phyloP scores from a whole-genome alignment of 2,888 invertebrate genomes.

The Euspilapteryx auroguttella region DNA sequence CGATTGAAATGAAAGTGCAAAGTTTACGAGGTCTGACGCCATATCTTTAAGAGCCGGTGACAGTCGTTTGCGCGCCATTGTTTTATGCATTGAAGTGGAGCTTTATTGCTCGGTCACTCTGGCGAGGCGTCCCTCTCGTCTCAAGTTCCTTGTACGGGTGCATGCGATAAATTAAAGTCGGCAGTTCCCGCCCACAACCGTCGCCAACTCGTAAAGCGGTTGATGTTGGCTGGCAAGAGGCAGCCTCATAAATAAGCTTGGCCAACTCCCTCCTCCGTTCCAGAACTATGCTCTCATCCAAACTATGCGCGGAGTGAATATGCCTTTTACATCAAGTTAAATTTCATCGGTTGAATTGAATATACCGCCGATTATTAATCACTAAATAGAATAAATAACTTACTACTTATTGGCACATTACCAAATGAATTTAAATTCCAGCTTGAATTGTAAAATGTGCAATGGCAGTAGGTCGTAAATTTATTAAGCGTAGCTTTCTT shows the following conservation, averaged over 20 bases:
- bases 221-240: conserved; percentile 24
- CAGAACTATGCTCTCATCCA: conserved; percentile 10
- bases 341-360: too few relatives aligned
- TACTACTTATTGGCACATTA: too few relatives aligned
- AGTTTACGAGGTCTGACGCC: conserved; percentile 16
- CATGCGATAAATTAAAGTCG: conserved; percentile 31
- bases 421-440: too few relatives aligned
- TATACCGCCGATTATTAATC: too few relatives aligned
- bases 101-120: conserved; percentile 31
- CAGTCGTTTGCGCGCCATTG: too few relatives aligned
- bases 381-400: too few relatives aligned
- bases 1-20: conserved; percentile 9
- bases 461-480: too few relatives aligned
- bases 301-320: too few relatives aligned
- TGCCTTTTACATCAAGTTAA: too few relatives aligned
- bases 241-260: conserved; percentile 34
- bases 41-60: conserved; percentile 14
- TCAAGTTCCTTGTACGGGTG: conserved; percentile 19
- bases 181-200: conserved; percentile 29
- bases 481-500: too few relatives aligned
- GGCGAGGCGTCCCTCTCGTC: conserved; percentile 14
- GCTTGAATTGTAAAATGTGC: too few relatives aligned
- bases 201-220: conserved; percentile 34
- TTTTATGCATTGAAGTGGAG: conserved; percentile 36
- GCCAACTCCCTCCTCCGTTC: background rate